Percentiles rank a stretch among this genome's conserved stretches.
Evolutionary conservation across 2,797 vertebrate genomes (phyloP).

Genomic region (Anabas testudineus): DNA sequence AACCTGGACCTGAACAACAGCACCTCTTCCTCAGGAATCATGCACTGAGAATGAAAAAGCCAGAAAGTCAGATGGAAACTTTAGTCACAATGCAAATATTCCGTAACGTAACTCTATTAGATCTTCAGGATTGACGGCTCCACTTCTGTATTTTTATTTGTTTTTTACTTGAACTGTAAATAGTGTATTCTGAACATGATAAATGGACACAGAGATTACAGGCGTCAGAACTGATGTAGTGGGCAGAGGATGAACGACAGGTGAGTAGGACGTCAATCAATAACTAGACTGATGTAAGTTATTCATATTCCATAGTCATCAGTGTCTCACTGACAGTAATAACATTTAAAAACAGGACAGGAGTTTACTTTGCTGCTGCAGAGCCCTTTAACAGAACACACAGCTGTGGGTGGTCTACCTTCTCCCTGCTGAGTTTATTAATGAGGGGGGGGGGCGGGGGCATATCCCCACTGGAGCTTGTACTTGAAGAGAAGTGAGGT

Average conservation of each 20-base stretch:
- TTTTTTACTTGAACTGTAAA: no score
- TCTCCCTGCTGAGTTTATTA: slow-evolving; percentile 39
- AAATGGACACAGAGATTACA: no score
- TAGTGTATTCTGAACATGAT: no score
- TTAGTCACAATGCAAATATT: no score
- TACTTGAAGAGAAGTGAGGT: slow-evolving; percentile 35
- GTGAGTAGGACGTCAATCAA: not conserved
- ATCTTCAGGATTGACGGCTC: no score
- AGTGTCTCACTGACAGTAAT: not conserved
- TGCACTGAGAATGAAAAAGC: not conserved
- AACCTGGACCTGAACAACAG: not conserved
- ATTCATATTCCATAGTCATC: not conserved
- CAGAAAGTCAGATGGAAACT: no score
- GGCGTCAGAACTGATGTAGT: not conserved
- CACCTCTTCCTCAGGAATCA: not conserved
- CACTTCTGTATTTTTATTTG: no score
- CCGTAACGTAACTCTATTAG: no score
- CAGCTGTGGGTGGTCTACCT: slow-evolving; percentile 1
- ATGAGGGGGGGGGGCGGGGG: no score
- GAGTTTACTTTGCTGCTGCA: slow-evolving; percentile 26
- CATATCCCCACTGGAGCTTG: slow-evolving; percentile 21
- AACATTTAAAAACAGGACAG: no score
- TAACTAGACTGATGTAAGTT: not conserved
- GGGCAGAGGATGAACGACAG: not conserved
- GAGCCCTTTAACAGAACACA: slow-evolving; percentile 26